Base-by-base conservation (phyloP, 2,888 invertebrate genomes). In the Alentia gelatinosa region DNA sequence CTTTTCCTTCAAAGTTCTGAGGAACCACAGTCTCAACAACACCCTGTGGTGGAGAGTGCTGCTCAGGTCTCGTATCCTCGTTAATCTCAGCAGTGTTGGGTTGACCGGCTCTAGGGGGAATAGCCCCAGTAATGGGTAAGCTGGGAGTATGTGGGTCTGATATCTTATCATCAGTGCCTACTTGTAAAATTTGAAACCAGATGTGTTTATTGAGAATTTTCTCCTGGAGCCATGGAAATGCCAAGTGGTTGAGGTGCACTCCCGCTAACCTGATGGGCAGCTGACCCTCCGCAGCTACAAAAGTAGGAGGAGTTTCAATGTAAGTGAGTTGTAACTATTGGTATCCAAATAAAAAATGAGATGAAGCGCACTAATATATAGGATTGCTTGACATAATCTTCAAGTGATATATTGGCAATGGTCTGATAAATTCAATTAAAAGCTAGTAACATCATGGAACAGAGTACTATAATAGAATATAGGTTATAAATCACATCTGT, bases 201-300 rank as follows among this genome's bases (percentile, higher is more conserved):
- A 89, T 63, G 37, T 89, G 89, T 35, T 63, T 89, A 12, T 89
- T 35, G 3, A 35, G 26, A 33, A 89, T 30, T 15, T 50, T 89
- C 15, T 56, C 26, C 1, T 89, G 63, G 9, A 89, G 63, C 89
- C 89, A 89, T 26, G 89, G 89, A 12, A 56, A 30, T 9, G 56
- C 89, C 89, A 63, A 37, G 37, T 50, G 47, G 33, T 23, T 37
- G 39, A 89, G 63, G 7, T 89, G 5, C 19, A 63, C 63, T 0
- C 89, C 89, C 23, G 89, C 89, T n/a, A 89, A 15, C 7, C 4
- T 63, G 37, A 89, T 35, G 5, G 89, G 89, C 19, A 89, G 63
- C 35, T 37, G n/a, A n/a, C 50, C 89, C 35, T 9, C 1, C 30
- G 23, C 89, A n/a, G 56, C 5, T n/a, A n/a, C n/a, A 56, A 19